Percentiles rank a stretch among this genome's conserved stretches.
Evolutionary conservation across 2,797 vertebrate species (phyloP).

Genomic region (Pantherophis alleghaniensis): DNA sequence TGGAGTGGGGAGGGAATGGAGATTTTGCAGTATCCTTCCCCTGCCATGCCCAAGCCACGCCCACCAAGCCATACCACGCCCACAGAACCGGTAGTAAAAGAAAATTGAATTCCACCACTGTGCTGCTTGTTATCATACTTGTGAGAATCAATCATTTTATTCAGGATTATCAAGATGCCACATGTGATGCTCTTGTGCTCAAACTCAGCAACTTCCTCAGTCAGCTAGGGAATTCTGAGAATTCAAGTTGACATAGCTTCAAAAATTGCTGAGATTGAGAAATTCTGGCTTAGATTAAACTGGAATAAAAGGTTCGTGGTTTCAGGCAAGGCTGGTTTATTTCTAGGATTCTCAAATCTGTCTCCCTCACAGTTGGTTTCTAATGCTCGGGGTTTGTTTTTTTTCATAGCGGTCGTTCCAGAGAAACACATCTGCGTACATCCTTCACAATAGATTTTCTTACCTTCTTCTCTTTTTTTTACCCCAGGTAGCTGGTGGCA

Average conservation of each 20-base stretch:
- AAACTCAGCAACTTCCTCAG: no score
- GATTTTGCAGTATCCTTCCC: no score
- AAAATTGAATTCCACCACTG: no score
- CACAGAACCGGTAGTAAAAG: no score
- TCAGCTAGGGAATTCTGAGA: background rate
- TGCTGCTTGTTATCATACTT: background rate
- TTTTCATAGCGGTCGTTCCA: background rate
- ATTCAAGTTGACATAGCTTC: background rate
- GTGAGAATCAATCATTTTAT: background rate
- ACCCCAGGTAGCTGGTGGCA: constrained; percentile 67
- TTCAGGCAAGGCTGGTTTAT: background rate
- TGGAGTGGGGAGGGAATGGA: no score
- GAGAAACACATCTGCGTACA: background rate
- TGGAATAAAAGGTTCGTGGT: background rate
- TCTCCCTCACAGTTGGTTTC: background rate
- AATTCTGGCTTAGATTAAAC: background rate
- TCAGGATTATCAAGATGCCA: background rate
- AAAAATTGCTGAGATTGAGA: background rate
- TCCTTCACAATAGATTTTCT: background rate
- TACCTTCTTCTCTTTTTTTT: constrained; percentile 18
- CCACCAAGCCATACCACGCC: no score
- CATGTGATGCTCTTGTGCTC: background rate
- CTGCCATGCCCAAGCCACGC: no score
- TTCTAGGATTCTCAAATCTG: no score
- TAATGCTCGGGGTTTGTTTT: background rate